Conservation (phyloP, 2,797 vertebrate genomes). For the Anableps anableps region DNA sequence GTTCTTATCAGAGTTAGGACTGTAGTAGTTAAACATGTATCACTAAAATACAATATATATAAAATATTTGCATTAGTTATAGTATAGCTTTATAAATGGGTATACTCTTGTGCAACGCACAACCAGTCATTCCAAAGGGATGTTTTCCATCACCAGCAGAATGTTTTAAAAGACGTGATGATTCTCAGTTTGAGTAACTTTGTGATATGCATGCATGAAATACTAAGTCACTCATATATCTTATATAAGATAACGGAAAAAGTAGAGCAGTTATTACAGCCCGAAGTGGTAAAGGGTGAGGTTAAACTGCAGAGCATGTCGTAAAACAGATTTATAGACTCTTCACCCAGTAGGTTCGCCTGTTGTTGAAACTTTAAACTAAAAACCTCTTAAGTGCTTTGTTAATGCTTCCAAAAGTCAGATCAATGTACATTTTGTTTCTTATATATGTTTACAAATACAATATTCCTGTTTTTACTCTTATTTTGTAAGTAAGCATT, state of each 20-base stretch:
- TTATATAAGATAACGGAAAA: background rate
- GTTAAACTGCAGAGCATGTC: background rate
- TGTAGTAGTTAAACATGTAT: background rate
- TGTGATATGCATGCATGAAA: background rate
- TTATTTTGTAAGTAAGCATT: background rate
- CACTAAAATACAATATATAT: too few relatives aligned
- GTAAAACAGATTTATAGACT: background rate
- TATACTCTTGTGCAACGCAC: background rate
- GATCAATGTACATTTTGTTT: background rate
- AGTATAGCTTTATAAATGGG: background rate
- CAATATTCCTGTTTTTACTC: background rate
- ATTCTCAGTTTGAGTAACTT: background rate
- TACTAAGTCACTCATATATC: background rate
- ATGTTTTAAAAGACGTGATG: background rate
- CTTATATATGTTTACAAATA: background rate
- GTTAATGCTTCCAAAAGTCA: background rate
- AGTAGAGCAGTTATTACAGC: background rate
- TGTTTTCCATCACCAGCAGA: background rate
- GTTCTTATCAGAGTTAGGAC: background rate
- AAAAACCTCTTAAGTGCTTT: background rate
- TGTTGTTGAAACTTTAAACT: background rate
- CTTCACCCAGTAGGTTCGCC: background rate
- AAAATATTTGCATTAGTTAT: background rate
- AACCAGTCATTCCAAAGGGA: background rate
- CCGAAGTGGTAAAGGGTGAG: background rate